phyloP scores from a whole-genome alignment of 2,888 invertebrate genomes.

The Polymixis lichenea region DNA sequence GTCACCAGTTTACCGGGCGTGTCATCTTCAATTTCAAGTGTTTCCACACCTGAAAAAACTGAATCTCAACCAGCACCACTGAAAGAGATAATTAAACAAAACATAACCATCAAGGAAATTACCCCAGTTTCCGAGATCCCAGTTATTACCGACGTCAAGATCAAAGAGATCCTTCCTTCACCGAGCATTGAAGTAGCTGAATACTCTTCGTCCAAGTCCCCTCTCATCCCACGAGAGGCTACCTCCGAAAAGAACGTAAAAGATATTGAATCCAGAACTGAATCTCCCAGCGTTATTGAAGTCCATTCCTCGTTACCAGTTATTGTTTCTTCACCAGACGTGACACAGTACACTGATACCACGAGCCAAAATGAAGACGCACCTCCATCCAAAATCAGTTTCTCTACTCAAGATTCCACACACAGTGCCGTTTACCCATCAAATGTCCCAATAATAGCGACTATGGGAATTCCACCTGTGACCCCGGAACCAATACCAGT shows the following conservation, averaged over 20 bases:
- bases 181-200: conserved; percentile 82
- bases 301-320: conserved; percentile 70
- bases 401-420: conserved; percentile 82
- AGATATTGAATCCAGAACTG: conserved; percentile 71
- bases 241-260: conserved; percentile 79
- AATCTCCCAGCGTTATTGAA: conserved; percentile 77
- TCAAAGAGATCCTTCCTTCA: conserved; percentile 86
- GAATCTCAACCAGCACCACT: conserved; percentile 68
- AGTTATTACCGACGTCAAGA: conserved; percentile 85
- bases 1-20: conserved; percentile 81
- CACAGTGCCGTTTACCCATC: conserved; percentile 81
- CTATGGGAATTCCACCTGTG: conserved; percentile 74
- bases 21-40: conserved; percentile 71
- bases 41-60: conserved; percentile 68
- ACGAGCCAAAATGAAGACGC: conserved; percentile 72
- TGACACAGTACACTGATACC: conserved; percentile 67
- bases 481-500: conserved; percentile 67
- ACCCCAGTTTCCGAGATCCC: conserved; percentile 90
- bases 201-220: conserved; percentile 86
- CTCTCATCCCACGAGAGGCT: conserved; percentile 85
- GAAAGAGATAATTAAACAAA: conserved; percentile 79
- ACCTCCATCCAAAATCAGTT: conserved; percentile 84
- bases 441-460: conserved; percentile 76
- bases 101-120: conserved; percentile 91
- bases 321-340: conserved; percentile 64